Percentiles rank a stretch among this genome's conserved stretches.
These are phyloP conservation scores for Enteromius mattozi DNA, from an alignment of 2,797 vertebrate species.

Conservation along the genomic window DNA sequence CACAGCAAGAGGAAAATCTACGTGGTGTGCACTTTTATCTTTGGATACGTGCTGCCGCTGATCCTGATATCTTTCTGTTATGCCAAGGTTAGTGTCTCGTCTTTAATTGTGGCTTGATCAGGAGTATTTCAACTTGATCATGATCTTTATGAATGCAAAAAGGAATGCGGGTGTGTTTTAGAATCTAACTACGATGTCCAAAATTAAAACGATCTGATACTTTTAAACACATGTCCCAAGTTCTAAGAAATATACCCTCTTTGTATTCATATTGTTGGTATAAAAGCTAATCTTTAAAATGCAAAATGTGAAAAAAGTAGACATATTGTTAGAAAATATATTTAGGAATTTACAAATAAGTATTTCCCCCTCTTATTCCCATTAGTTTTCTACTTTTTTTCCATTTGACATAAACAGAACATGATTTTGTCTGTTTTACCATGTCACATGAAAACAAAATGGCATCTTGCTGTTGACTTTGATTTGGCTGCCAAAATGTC, in stretches of 20 bases:
- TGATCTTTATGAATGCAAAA: neutral
- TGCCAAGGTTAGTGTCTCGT: constrained; percentile 84
- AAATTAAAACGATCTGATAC: neutral
- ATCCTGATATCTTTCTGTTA: constrained; percentile 98
- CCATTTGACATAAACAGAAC: neutral
- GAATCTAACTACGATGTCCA: neutral
- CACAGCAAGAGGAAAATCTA: constrained; percentile 88
- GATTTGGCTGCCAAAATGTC: neutral
- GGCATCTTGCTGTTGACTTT: neutral
- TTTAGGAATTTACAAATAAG: neutral
- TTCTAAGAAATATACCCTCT: neutral
- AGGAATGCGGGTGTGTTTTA: neutral
- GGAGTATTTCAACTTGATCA: neutral
- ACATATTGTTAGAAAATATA: neutral
- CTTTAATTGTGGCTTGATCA: neutral
- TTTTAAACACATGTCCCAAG: neutral
- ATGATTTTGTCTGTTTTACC: no score
- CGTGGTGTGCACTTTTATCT: constrained; percentile 92
- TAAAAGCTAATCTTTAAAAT: neutral
- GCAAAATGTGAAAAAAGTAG: neutral
- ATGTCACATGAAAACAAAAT: neutral
- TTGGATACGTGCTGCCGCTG: constrained; percentile 93
- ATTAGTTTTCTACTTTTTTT: neutral
- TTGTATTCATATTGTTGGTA: neutral
- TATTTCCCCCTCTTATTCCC: neutral